Conservation (phyloP, 2,113 vertebrate species). For the Thoracochromis brauschi region DNA sequence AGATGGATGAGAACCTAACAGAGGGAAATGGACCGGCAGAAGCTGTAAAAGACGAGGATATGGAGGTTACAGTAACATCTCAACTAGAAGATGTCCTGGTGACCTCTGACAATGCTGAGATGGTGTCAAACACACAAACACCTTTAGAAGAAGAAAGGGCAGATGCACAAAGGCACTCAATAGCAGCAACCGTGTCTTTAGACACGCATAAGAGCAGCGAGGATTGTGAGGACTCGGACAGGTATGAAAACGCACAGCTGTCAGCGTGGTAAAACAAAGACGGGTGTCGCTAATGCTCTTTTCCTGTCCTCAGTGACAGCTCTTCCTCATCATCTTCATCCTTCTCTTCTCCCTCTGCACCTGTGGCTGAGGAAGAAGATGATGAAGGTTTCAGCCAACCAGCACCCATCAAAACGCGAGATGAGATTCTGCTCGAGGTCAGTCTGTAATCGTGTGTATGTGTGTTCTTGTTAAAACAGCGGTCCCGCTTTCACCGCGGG, state of each 20-base stretch:
- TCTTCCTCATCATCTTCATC: slow-evolving; percentile 49
- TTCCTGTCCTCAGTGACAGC: slow-evolving; percentile 34
- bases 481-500: neutral
- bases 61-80: neutral
- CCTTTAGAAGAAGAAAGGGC: neutral
- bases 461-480: neutral
- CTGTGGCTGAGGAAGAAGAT: neutral
- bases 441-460: neutral
- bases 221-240: slow-evolving; percentile 43
- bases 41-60: neutral
- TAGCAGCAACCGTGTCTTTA: neutral
- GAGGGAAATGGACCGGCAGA: neutral
- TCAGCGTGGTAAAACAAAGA: neutral
- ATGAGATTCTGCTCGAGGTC: slow-evolving; percentile 55
- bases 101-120: neutral
- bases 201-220: neutral
- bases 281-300: neutral
- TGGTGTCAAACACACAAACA: neutral
- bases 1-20: neutral
- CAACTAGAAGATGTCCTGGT: neutral
- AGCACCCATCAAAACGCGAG: slow-evolving; percentile 26
- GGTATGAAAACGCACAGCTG: neutral
- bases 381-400: slow-evolving; percentile 56
- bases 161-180: fast-evolving
- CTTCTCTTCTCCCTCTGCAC: slow-evolving; percentile 7